A percentile compares a stretch with the other conserved stretches of the same genome.
These are phyloP conservation scores for Drosophila kambysellisi DNA, from an alignment of 2,888 invertebrate species.

Conservation along the genomic window DNA sequence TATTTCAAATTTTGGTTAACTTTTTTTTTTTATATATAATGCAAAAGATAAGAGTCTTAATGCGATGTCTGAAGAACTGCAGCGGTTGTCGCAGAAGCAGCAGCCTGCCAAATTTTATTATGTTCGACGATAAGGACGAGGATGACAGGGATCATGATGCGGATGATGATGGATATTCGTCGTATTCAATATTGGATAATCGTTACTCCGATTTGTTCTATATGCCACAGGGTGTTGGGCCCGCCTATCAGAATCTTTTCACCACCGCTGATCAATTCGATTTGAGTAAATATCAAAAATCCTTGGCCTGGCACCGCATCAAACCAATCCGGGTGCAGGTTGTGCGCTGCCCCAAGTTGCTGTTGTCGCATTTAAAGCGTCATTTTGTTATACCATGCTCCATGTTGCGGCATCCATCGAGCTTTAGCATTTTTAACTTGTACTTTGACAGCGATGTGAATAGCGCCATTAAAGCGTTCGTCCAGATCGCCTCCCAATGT, in stretches of 20 bases:
- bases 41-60: conserved; percentile 34
- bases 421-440: conserved; percentile 56
- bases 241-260: conserved; percentile 56
- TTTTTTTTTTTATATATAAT: conserved; percentile 8
- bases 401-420: conserved; percentile 13
- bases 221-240: conserved; percentile 62
- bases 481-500: conserved; percentile 46
- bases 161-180: conserved; percentile 16
- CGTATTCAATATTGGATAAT: conserved; percentile 45
- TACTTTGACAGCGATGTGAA: conserved; percentile 50
- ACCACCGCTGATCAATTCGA: conserved; percentile 50
- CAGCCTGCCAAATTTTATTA: conserved; percentile 24
- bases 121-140: conserved; percentile 46
- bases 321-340: conserved; percentile 39
- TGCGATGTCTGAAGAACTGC: conserved; percentile 22
- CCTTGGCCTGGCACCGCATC: conserved; percentile 5
- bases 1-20: conserved; percentile 32
- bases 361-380: conserved; percentile 35
- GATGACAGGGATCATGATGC: conserved; percentile 30
- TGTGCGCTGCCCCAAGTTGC: conserved; percentile 53
- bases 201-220: conserved; percentile 50
- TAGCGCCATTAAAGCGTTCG: conserved; percentile 54
- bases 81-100: conserved; percentile 26
- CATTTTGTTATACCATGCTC: conserved; percentile 40
- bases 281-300: conserved; percentile 21